A percentile compares a stretch with the other conserved stretches of the same genome.
phyloP scores from a whole-genome alignment of 2,113 vertebrate species.

The Nipponia nippon region DNA sequence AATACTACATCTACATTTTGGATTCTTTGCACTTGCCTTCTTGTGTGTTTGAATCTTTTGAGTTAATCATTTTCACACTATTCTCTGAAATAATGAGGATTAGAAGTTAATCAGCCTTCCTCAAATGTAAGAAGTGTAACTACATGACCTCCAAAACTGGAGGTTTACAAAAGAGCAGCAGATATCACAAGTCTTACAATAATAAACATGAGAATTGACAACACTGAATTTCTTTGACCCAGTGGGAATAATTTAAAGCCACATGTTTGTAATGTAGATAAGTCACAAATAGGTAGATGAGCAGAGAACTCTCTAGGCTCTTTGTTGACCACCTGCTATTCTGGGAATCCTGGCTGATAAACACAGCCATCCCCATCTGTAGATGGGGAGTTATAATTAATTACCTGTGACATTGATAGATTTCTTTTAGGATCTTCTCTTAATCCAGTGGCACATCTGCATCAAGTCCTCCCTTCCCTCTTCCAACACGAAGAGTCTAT shows the following conservation, averaged over 20 bases:
- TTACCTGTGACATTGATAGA: constrained; percentile 74
- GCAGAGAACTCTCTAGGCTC: constrained; percentile 43
- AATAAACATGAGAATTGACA: neutral
- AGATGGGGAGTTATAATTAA: constrained; percentile 70
- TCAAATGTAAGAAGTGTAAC: neutral
- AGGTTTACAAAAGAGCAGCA: neutral
- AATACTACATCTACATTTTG: neutral
- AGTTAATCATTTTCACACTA: neutral
- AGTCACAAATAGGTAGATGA: constrained; percentile 8
- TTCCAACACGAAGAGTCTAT: constrained; percentile 47
- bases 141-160: neutral
- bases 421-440: constrained; percentile 65
- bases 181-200: neutral
- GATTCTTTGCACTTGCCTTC: neutral
- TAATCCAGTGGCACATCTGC: constrained; percentile 57
- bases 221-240: neutral
- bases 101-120: neutral
- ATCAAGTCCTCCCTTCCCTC: constrained; percentile 7
- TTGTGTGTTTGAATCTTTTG: neutral
- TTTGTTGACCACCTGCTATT: constrained; percentile 62
- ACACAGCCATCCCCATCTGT: constrained; percentile 43
- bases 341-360: constrained; percentile 56
- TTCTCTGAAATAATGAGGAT: neutral
- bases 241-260: neutral
- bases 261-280: neutral